Base-by-base conservation (phyloP, 2,888 invertebrate genomes). In the Caenorhabditis afra region DNA sequence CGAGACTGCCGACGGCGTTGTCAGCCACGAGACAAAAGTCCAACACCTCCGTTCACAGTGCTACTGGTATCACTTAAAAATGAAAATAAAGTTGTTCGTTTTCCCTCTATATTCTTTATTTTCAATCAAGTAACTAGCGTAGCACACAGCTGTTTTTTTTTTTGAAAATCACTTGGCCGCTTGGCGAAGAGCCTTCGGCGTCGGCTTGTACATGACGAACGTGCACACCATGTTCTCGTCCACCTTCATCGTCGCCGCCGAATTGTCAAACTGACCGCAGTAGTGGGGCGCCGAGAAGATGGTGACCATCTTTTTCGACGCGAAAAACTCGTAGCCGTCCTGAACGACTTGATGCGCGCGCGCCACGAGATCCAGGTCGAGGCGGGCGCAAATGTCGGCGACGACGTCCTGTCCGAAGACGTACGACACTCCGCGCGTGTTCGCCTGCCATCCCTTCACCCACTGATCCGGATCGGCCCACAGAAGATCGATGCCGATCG, bases 251-350 rank as follows among this genome's bases (percentile, higher is more conserved):
- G 87, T 87, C 10, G 87, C 87, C 12, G 85, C 83, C 22, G 71
- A 79, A 57, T 85, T 85, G 75, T 85, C 85, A 68, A 87, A 87
- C 73, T 87, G 87, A n/a, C 87, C 87, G 64, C 87, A 87, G 73
- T 87, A 87, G 71, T 87, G 87, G 10, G 87, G 87, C 16, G 85
- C 83, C 45, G 84, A 83, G 79, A 87, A 87, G 66, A 87, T 84
- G 18, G 87, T 87, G 12, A 87, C 87, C 78, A 87, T 78, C 49
- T 62, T 80, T 57, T 81, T 81, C 41, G 75, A 73, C 35, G 87
- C 86, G 86, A 93, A 93, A 89, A 93, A 93, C 88, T 93, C 92
- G 89, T 93, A 93, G 18, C 93, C 93, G 89, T 92, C 92, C 87
- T 92, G 92, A 14, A 93, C 92, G 50, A 92, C 81, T 55, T 84